Percentiles rank a stretch among this genome's conserved stretches.
These are phyloP conservation scores for Vipera latastei DNA, from an alignment of 2,797 vertebrate species.

Conservation along the genomic window DNA sequence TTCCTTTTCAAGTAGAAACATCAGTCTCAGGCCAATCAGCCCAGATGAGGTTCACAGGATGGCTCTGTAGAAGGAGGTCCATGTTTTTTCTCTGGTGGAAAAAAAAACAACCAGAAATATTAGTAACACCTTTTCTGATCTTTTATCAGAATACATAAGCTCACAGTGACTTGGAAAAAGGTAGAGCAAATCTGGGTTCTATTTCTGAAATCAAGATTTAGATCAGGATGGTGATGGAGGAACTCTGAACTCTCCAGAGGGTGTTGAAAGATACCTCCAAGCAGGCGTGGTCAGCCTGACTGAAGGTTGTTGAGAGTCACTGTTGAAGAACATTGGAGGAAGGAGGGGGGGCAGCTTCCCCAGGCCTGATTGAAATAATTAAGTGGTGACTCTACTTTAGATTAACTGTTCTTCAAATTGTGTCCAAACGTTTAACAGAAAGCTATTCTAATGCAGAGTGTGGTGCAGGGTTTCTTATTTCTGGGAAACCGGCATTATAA, in stretches of 20 bases:
- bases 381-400: neutral
- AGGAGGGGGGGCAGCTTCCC: neutral
- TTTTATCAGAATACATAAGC: neutral
- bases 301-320: neutral
- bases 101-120: neutral
- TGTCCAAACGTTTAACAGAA: neutral
- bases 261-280: neutral
- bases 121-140: neutral
- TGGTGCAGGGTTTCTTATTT: too few relatives aligned
- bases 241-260: neutral
- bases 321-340: neutral
- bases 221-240: neutral
- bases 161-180: neutral
- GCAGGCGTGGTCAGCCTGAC: neutral
- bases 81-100: neutral
- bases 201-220: neutral
- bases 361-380: neutral
- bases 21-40: neutral
- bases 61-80: neutral
- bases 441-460: too few relatives aligned
- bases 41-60: neutral
- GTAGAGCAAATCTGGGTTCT: neutral
- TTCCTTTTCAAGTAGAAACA: conserved; percentile 11
- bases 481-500: neutral
- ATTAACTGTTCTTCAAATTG: neutral